Conservation (phyloP, 2,113 vertebrate species). For the Callionymus lyra region DNA sequence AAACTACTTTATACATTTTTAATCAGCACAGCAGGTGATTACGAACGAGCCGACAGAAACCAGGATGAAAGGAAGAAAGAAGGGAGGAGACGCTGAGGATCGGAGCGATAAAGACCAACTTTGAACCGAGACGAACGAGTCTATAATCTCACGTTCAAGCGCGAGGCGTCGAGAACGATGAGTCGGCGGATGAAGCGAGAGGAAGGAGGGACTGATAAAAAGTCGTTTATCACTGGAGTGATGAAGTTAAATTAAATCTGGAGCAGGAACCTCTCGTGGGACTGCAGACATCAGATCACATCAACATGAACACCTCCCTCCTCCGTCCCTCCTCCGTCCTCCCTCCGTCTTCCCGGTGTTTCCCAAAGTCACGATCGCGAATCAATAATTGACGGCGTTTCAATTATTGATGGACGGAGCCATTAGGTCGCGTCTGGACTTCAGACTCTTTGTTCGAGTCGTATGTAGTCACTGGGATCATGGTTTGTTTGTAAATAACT, state of each 20-base stretch:
- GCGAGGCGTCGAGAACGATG: no score
- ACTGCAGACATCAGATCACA: neutral
- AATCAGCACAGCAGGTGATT: no score
- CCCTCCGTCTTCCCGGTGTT: neutral
- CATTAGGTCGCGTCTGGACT: slow-evolving; percentile 32
- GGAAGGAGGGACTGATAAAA: neutral
- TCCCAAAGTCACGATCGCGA: slow-evolving; percentile 26
- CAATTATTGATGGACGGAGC: slow-evolving; percentile 55
- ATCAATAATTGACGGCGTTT: slow-evolving; percentile 57
- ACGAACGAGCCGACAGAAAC: neutral
- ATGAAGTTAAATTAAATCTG: neutral
- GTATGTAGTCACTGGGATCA: no score
- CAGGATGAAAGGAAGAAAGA: neutral
- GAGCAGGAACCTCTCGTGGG: slow-evolving; percentile 3
- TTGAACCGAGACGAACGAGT: neutral
- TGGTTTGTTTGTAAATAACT: no score
- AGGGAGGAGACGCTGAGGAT: no score
- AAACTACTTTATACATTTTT: no score
- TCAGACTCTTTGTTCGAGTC: no score
- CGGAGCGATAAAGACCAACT: no score
- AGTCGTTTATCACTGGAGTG: neutral
- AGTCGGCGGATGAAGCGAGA: no score
- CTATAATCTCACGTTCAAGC: neutral
- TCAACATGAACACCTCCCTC: slow-evolving; percentile 6
- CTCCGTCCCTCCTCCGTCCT: neutral